These are phyloP conservation scores for Prunella himalayana DNA, from an alignment of 2,113 vertebrate species.

Conservation along the genomic window DNA sequence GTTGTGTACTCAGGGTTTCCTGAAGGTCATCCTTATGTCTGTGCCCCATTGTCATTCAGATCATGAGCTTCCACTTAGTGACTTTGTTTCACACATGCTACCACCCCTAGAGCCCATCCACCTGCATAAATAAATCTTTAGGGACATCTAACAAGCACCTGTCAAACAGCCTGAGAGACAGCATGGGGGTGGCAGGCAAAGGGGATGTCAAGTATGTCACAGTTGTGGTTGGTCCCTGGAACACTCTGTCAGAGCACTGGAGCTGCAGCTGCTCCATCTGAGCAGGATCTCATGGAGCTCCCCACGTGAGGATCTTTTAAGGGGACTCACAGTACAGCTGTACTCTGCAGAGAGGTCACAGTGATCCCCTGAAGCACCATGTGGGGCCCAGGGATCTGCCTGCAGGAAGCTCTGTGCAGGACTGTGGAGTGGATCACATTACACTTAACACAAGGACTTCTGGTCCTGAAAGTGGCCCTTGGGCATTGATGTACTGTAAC, in stretches of 20 bases:
- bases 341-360: not conserved
- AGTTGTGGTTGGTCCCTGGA: not conserved
- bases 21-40: not conserved
- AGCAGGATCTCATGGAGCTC: not conserved
- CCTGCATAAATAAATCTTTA: not conserved
- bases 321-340: not conserved
- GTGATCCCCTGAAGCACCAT: not conserved
- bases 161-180: not conserved
- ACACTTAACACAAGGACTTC: not conserved
- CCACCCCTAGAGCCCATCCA: not conserved
- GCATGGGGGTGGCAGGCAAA: not conserved
- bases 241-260: not conserved
- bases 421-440: not conserved
- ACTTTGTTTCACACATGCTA: not conserved
- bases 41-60: not conserved
- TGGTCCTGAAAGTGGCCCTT: not conserved
- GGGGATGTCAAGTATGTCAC: not conserved
- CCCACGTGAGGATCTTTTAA: rapidly evolving
- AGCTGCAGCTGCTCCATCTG: not conserved
- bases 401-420: not conserved
- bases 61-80: not conserved
- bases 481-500: not conserved
- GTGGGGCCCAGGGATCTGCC: not conserved
- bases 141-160: not conserved
- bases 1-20: not conserved